Evolutionary conservation across 2,113 vertebrate genomes (phyloP).

Genomic region (Monopterus albus): DNA sequence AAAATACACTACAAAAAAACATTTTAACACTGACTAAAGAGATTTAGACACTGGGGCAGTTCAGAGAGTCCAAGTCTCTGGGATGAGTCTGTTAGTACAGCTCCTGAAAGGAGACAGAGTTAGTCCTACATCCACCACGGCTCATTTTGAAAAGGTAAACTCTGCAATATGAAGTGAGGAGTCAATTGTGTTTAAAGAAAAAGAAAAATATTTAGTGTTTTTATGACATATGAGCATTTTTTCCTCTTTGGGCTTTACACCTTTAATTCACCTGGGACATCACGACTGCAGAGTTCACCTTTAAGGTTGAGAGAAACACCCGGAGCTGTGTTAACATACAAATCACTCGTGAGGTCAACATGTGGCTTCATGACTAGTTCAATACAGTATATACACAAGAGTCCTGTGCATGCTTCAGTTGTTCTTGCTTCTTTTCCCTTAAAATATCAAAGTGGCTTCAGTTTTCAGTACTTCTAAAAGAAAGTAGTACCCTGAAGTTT

Average conservation of each 20-base stretch:
- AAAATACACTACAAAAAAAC: conserved; percentile 73
- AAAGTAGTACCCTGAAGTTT: conserved; percentile 35
- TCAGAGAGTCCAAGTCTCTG: conserved; percentile 34
- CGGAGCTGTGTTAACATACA: conserved; percentile 48
- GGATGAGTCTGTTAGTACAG: conserved; percentile 45
- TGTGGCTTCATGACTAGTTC: conserved; percentile 42
- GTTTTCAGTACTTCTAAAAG: conserved; percentile 75
- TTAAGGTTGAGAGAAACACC: conserved; percentile 34
- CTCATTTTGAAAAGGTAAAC: conserved; percentile 40
- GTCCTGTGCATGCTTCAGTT: conserved; percentile 72
- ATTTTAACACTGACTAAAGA: conserved; percentile 71
- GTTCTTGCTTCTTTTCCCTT: conserved; percentile 50
- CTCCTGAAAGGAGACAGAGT: conserved; percentile 13
- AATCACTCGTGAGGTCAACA: conserved; percentile 39
- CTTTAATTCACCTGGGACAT: conserved; percentile 17
- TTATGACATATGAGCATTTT: conserved; percentile 11
- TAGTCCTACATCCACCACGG: neutral
- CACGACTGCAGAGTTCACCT: conserved; percentile 44
- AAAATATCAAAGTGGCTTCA: conserved; percentile 72
- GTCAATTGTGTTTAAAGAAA: neutral
- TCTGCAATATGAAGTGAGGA: conserved; percentile 35
- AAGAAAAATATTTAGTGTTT: neutral
- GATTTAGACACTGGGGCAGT: conserved; percentile 55
- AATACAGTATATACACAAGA: conserved; percentile 76
- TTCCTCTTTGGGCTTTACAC: conserved; percentile 54